Percentiles rank a stretch among this genome's conserved stretches.
Conservation (phyloP, 2,113 vertebrate genomes). For the Chloroceryle aenea region DNA sequence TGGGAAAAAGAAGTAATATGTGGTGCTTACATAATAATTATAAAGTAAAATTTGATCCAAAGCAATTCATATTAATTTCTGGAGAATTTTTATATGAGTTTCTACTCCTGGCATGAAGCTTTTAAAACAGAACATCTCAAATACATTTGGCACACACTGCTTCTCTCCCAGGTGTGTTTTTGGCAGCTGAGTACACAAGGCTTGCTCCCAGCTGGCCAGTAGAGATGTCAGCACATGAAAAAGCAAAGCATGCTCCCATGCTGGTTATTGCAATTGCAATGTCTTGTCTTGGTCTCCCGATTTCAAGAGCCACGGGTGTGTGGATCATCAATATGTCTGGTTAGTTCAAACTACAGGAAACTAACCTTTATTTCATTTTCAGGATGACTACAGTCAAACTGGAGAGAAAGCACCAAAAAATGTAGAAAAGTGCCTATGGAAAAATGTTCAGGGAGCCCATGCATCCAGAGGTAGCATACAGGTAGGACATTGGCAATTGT, state of each 20-base stretch:
- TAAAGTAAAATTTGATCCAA: not conserved
- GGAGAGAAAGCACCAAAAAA: not conserved
- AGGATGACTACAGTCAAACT: not conserved
- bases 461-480: not conserved
- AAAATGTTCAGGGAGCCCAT: fast-evolving
- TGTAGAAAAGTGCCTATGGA: not conserved
- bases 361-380: not conserved
- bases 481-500: not conserved
- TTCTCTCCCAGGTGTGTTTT: not conserved
- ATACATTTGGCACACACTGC: not conserved
- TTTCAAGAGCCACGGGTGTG: not conserved
- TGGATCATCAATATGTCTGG: not conserved
- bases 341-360: not conserved
- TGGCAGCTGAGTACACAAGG: not conserved
- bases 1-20: not conserved
- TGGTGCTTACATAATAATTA: not conserved
- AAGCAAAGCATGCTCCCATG: not conserved
- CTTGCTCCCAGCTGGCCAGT: not conserved
- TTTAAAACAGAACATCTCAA: not conserved
- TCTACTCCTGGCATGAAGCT: not conserved
- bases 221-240: not conserved
- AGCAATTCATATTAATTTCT: not conserved
- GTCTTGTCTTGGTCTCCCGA: not conserved
- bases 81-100: not conserved
- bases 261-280: fast-evolving